Conservation (phyloP, 1,140 invertebrate species). For the Ectropis grisescens region DNA sequence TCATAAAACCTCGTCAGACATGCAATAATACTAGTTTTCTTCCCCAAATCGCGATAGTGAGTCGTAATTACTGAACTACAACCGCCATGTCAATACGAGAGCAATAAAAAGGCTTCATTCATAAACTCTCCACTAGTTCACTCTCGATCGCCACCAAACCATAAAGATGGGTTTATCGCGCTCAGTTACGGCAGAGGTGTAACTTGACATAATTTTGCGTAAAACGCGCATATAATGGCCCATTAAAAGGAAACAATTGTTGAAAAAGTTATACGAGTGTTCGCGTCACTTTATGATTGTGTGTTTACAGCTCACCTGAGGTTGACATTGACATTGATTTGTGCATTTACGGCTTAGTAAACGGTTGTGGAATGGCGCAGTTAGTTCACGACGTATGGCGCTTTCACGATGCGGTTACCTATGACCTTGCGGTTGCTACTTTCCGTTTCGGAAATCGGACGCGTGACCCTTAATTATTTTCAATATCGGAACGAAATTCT, state of each 20-base stretch:
- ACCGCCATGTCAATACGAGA: constrained; percentile 53
- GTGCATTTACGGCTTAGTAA: constrained; percentile 55
- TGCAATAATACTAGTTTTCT: constrained; percentile 52
- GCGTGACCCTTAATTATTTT: not conserved
- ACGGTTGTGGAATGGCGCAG: constrained; percentile 21
- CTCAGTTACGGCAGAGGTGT: constrained; percentile 58
- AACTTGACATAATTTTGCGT: constrained; percentile 68
- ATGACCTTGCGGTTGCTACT: too few relatives aligned
- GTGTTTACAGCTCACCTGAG: constrained; percentile 57
- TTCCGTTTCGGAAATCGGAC: too few relatives aligned
- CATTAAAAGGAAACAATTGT: constrained; percentile 69
- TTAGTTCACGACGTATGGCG: constrained; percentile 6
- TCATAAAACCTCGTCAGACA: constrained; percentile 56
- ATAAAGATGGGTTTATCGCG: constrained; percentile 63
- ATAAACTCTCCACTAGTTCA: constrained; percentile 50
- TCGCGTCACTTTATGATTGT: constrained; percentile 64
- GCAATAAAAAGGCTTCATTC: constrained; percentile 61
- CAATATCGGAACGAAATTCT: too few relatives aligned
- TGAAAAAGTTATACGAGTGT: constrained; percentile 66
- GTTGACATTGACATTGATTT: constrained; percentile 68
- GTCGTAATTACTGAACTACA: constrained; percentile 51
- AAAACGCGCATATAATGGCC: constrained; percentile 64
- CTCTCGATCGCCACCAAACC: constrained; percentile 53
- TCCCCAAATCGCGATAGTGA: constrained; percentile 49
- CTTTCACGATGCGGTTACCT: too few relatives aligned